Percentiles rank a stretch among this genome's conserved stretches.
phyloP scores from a whole-genome alignment of 1,140 invertebrate species.

The Trigoniulus corallinus region DNA sequence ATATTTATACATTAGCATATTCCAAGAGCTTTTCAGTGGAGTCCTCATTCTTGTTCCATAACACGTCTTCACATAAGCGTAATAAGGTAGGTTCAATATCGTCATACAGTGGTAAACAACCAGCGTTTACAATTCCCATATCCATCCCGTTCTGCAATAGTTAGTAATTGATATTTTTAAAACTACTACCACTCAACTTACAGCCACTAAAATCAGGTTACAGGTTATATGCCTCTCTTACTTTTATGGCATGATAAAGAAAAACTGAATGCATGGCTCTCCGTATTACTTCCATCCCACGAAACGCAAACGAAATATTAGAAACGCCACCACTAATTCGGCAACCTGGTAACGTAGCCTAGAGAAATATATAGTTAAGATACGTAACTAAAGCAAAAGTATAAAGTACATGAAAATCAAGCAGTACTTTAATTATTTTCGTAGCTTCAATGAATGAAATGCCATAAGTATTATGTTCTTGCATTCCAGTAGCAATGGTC shows the following conservation, averaged over 20 bases:
- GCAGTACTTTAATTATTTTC: conserved; percentile 30
- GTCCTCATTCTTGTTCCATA: conserved; percentile 34
- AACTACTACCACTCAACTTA: neutral
- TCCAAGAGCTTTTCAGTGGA: conserved; percentile 37
- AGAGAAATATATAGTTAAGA: too few relatives aligned
- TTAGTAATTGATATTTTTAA: conserved; percentile 1
- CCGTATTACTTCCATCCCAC: conserved; percentile 39
- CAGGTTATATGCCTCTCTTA: too few relatives aligned
- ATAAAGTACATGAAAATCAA: neutral
- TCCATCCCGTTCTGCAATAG: conserved; percentile 33
- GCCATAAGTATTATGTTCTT: conserved; percentile 41
- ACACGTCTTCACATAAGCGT: conserved; percentile 32
- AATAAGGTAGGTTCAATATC: conserved; percentile 32
- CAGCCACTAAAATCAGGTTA: too few relatives aligned
- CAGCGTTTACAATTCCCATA: conserved; percentile 45
- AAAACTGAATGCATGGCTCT: conserved; percentile 47
- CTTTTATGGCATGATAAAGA: conserved; percentile 41
- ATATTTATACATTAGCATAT: conserved; percentile 22
- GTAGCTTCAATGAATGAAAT: conserved; percentile 38
- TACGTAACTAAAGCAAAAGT: conserved; percentile 9
- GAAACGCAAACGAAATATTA: conserved; percentile 44
- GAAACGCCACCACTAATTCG: conserved; percentile 43
- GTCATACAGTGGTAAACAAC: conserved; percentile 36
- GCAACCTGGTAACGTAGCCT: conserved; percentile 33
- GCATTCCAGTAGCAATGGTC: conserved; percentile 44